phyloP scores from a whole-genome alignment of 2,113 vertebrate genomes.

The Halcyon senegalensis region DNA sequence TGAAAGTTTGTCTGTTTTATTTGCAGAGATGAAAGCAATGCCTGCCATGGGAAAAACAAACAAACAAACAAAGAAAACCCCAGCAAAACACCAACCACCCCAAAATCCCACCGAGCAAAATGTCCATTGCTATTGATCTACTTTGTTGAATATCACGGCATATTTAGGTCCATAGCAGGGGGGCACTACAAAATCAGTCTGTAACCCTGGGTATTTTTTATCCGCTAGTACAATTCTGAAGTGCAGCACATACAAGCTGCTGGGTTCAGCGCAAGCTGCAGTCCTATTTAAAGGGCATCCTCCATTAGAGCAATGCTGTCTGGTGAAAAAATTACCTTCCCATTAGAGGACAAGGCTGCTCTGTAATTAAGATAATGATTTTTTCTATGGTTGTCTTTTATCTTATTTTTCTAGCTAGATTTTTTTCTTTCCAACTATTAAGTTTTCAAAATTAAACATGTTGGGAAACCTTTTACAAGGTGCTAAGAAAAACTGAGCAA shows the following conservation, averaged over 20 bases:
- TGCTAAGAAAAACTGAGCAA: not conserved
- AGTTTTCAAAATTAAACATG: not conserved
- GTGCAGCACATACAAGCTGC: not conserved
- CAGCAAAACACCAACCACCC: not conserved
- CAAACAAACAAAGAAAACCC: not conserved
- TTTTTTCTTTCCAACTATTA: not conserved
- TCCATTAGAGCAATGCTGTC: not conserved
- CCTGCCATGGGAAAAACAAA: not conserved
- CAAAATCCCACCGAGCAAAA: not conserved
- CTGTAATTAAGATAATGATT: conserved; percentile 34
- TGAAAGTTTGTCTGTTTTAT: not conserved
- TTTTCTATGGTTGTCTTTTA: not conserved
- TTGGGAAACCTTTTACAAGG: not conserved
- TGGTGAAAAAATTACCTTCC: not conserved
- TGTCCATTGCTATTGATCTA: not conserved
- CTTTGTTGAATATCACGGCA: not conserved
- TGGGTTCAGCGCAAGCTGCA: not conserved
- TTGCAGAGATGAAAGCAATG: not conserved
- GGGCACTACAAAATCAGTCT: not conserved
- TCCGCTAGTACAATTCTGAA: not conserved
- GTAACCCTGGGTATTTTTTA: not conserved
- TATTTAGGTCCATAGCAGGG: not conserved
- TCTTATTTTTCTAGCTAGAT: not conserved
- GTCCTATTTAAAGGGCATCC: not conserved
- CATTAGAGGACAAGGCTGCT: conserved; percentile 3